Percentiles rank a stretch among this genome's conserved stretches.
These are phyloP conservation scores for Venusia cambrica DNA, from an alignment of 2,888 invertebrate species.

Conservation along the genomic window DNA sequence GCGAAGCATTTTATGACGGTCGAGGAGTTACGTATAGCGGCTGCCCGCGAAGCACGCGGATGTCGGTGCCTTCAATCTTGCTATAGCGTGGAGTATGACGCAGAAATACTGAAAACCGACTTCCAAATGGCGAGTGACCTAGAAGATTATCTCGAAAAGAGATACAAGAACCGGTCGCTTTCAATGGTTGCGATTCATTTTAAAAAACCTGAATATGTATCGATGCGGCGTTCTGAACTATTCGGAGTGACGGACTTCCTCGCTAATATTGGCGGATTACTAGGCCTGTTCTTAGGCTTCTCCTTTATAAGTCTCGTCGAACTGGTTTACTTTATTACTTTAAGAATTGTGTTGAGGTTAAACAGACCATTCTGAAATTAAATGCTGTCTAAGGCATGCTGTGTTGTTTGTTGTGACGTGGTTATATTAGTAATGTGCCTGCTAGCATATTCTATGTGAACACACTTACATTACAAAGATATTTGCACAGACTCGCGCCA, in stretches of 20 bases:
- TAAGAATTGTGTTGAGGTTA: too few relatives aligned
- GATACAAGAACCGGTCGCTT: too few relatives aligned
- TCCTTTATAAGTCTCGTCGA: conserved; percentile 62
- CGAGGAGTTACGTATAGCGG: too few relatives aligned
- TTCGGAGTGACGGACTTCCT: conserved; percentile 80
- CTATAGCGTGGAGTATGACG: conserved; percentile 17
- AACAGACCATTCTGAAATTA: too few relatives aligned
- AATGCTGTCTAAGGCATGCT: too few relatives aligned
- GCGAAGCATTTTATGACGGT: not conserved
- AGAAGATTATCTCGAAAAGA: too few relatives aligned
- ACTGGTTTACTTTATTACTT: conserved; percentile 71
- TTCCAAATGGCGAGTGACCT: too few relatives aligned
- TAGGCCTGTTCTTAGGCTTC: conserved; percentile 78
- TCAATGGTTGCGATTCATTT: conserved; percentile 72
- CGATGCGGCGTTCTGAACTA: conserved; percentile 78
- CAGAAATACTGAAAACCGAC: conserved; percentile 11
- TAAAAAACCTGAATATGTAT: conserved; percentile 76
- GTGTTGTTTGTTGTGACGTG: too few relatives aligned
- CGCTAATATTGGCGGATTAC: conserved; percentile 79
- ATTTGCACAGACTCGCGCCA: too few relatives aligned
- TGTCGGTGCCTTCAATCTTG: conserved; percentile 14
- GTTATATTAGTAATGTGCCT: too few relatives aligned
- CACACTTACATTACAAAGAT: too few relatives aligned
- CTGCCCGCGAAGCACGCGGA: not conserved
- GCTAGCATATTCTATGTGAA: too few relatives aligned